Base-by-base conservation (phyloP, 2,888 invertebrate genomes). In the Melieria picta region DNA sequence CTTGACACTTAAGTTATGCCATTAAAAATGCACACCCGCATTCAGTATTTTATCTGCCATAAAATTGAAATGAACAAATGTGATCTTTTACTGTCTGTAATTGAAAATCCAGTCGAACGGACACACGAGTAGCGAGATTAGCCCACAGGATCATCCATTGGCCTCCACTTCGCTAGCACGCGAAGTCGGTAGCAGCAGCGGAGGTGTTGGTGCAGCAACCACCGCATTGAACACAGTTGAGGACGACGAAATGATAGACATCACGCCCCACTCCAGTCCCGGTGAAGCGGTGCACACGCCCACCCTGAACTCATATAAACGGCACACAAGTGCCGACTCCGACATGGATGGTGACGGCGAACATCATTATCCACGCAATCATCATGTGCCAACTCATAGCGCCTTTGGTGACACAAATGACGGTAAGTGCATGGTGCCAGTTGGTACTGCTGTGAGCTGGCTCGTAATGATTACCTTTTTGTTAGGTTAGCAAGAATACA, bases 211-310 rank as follows among this genome's bases (percentile, higher is more conserved):
- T 13, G 74, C 79, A 64, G 76, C 77, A 57, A 80, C 82, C 70
- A 83, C 82, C 71, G 82, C 85, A 65, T 82, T 84, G 71, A 80
- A 82, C 65, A 79, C 82, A 50, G 81, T 81, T 16, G 91, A 91
- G 84, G 86, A 85, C 74, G 91, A 91, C 85, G 91, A 91, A 82
- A 91, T 91, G 91, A 90, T 91, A 78, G 91, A 91, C 83, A 91
- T 91, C 77, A 89, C 89, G 65, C 90, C 91, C 75, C 87, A 89
- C 70, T 89, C 84, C 69, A 85, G 84, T 80, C 84, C 85, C 13
- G 84, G 81, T 66, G 86, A 86, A 68, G 71, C 79, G 73, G 75
- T 76, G 42, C 57, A 75, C 64, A 68, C 73, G 50, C 70, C 79
- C 43, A 76, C 80, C 71, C 81, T 78, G 48, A 78, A 79, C 64